Base-by-base conservation (phyloP, 2,113 vertebrate genomes). In the cat (Felis catus) region DNA sequence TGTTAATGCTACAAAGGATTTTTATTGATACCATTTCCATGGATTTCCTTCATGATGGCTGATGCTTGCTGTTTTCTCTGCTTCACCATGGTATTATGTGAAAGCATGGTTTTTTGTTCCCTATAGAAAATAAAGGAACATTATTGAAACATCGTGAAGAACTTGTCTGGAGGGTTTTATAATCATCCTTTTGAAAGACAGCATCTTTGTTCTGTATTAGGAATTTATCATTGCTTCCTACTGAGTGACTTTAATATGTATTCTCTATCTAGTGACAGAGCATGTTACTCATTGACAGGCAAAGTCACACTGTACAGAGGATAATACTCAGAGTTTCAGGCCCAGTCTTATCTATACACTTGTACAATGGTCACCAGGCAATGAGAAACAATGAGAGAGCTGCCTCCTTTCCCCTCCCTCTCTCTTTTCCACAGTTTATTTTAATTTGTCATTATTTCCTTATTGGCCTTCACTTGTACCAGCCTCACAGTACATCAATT, bases 1-100 rank as follows among this genome's bases (percentile, higher is more conserved):
- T 39, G 71, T 87, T 92, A 97, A 92, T 84, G 88, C 89, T 87
- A 95, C 61, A 39, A 86, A 92, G 85, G 25, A 78, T 89, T 97
- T 96, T 98, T 96, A 92, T 96, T 98, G 99, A 98, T 99, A 99
- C 99, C 99, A 97, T 98, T 98, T 98, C 98, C 99, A 70, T 99
- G 99, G 98, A 99, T 98, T 98, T 99, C 99, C 98, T 99, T 99
- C 98, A 99, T 99, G 99, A 99, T 99, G 97, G 99, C 99, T 66
- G 99, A 99, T 27, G 99, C 99, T 99, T 99, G 99, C 96, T 99
- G 98, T 98, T 99, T 99, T 98, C 99, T 99, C 98, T 99, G 99
- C 97, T 99, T 99, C 99, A 99, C 99, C 99, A 99, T 99, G 98
- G 98, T 97, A 87, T 97, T 99, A 89, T 99, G 99, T 71, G 99